Base-by-base conservation (phyloP, 1,140 invertebrate species). In the Zaprionus vittiger region DNA sequence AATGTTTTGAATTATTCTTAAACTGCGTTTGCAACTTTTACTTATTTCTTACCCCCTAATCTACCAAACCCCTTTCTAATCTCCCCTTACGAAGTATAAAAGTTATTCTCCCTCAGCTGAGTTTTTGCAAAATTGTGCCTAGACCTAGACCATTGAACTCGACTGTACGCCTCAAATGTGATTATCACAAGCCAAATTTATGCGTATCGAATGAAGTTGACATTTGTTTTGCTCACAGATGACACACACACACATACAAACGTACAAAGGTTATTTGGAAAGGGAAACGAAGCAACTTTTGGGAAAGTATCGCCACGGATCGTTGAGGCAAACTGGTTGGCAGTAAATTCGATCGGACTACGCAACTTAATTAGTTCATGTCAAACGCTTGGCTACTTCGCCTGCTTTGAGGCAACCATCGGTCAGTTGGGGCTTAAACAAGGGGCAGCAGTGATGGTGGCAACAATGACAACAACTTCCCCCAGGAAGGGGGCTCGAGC, bases 311-410 rank as follows among this genome's bases (percentile, higher is more conserved):
- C 65, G 80, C 54, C 22, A 26, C 63, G 62, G 66, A 61, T 73
- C 63, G 57, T 31, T 70, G 55, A n/a, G 55, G 68, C 47, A 44
- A 72, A 65, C 77, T 66, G 73, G 80, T 77, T 55, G 64, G 73
- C 71, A 59, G 77, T 87, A 87, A 87, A 89, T 87, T 81, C 79
- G 83, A 84, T 73, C 68, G 65, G 59, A 73, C 70, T 70, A 71
- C 84, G 84, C 81, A 87, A 90, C 84, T 87, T 84, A 87, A 87
- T 87, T 87, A 87, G 84, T 90, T 69, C 85, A 90, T 68, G 75
- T 90, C 85, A 66, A 37, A 79, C 71, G 81, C 73, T 80, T 77
- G 77, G 76, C 57, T 72, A 79, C 69, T 56, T 63, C 28, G 5
- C 26, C 5, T 47, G 63, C 37, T 56, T 56, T 26, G 20, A 24